phyloP scores from a whole-genome alignment of 2,888 invertebrate species.

The Pterostichus madidus region DNA sequence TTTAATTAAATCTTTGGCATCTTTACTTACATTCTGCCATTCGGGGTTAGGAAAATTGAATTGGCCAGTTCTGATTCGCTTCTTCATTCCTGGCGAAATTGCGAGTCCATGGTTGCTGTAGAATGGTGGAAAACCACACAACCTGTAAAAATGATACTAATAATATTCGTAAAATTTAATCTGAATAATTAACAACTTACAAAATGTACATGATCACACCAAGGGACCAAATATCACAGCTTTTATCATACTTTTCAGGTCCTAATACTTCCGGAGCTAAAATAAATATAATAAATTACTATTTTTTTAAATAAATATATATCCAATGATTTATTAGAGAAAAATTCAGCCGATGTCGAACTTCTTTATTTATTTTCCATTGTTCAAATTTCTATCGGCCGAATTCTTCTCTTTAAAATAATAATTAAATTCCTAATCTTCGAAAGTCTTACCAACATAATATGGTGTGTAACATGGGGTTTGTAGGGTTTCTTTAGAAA shows the following conservation, averaged over 20 bases:
- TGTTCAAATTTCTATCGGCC: too few species aligned
- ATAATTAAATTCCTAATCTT: background rate
- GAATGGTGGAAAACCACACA: conserved; percentile 99
- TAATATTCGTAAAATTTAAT: conserved; percentile 13
- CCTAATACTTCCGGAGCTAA: conserved; percentile 88
- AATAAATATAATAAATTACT: conserved; percentile 68
- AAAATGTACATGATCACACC: conserved; percentile 99
- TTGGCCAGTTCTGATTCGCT: conserved; percentile 95
- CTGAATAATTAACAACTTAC: conserved; percentile 78
- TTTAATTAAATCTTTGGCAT: conserved; percentile 96
- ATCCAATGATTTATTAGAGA: too few species aligned
- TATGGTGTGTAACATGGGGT: conserved; percentile 99
- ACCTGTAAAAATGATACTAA: conserved; percentile 74
- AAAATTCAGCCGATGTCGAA: too few species aligned
- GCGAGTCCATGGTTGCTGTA: conserved; percentile 98
- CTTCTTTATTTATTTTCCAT: too few species aligned
- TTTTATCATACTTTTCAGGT: conserved; percentile 98
- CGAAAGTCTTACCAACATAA: conserved; percentile 88
- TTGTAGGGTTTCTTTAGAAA: conserved; percentile 91
- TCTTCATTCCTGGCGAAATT: conserved; percentile 99
- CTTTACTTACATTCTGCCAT: conserved; percentile 95
- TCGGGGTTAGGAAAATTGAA: conserved; percentile 98
- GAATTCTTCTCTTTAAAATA: background rate
- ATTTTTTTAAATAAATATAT: background rate
- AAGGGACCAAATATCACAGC: conserved; percentile 99